Conservation (phyloP, 2,888 invertebrate species). For the Drosophila basisetae region DNA sequence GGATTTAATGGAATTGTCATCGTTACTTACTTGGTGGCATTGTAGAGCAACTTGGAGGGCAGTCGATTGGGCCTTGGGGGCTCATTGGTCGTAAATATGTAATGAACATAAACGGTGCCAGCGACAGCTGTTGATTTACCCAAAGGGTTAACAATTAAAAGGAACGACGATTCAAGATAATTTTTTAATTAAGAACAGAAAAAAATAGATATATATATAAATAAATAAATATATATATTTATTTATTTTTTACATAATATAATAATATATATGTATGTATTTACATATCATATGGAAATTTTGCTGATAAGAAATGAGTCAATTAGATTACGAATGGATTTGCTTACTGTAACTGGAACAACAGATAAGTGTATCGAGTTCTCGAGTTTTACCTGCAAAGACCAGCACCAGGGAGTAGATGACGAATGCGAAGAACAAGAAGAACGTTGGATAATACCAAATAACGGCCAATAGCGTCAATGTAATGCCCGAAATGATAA, state of each 20-base stretch:
- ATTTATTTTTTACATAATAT: background rate
- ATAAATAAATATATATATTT: conserved; percentile 3
- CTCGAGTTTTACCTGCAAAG: conserved; percentile 76
- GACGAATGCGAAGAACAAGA: conserved; percentile 84
- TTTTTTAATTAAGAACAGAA: conserved; percentile 57
- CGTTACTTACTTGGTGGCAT: conserved; percentile 84
- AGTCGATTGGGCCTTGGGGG: conserved; percentile 80
- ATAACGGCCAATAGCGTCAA: conserved; percentile 83
- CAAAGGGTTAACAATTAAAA: conserved; percentile 17
- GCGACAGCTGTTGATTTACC: conserved; percentile 77
- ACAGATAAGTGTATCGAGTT: background rate
- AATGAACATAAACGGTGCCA: conserved; percentile 84
- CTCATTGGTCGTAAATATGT: conserved; percentile 83
- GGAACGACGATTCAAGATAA: conserved; percentile 34
- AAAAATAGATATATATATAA: background rate
- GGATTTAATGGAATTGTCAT: background rate
- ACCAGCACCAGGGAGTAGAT: conserved; percentile 84
- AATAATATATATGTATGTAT: background rate
- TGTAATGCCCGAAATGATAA: conserved; percentile 78
- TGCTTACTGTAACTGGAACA: conserved; percentile 23
- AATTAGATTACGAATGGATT: conserved; percentile 30
- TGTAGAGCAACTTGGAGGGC: conserved; percentile 83
- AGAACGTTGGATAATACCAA: conserved; percentile 85
- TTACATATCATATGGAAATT: background rate
- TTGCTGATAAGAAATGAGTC: conserved; percentile 45